Percentiles rank a stretch among this genome's conserved stretches.
These are phyloP conservation scores for Blastobasis lacticolella DNA, from an alignment of 2,888 invertebrate species.

Conservation along the genomic window DNA sequence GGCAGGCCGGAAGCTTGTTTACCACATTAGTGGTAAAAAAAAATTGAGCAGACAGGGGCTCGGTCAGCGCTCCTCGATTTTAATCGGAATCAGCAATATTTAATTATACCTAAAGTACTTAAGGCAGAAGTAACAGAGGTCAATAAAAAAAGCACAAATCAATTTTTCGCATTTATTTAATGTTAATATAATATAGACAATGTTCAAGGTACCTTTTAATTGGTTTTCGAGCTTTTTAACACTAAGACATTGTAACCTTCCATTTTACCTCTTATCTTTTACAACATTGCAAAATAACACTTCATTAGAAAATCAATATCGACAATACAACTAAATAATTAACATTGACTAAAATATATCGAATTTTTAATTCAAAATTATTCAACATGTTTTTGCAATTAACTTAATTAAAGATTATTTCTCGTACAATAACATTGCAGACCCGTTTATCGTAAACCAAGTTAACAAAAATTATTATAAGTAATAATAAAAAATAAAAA, in stretches of 20 bases:
- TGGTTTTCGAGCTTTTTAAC: conserved; percentile 70
- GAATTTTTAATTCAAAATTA: conserved; percentile 64
- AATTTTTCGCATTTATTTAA: conserved; percentile 69
- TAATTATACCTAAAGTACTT: no score
- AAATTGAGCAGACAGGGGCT: no score
- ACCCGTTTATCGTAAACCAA: conserved; percentile 69
- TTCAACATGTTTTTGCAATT: conserved; percentile 50
- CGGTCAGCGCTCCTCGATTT: no score
- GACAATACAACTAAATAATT: conserved; percentile 57
- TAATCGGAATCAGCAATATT: no score
- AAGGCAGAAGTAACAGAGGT: neutral
- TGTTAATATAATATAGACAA: conserved; percentile 75
- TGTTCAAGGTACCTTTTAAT: conserved; percentile 74
- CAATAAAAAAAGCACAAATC: conserved; percentile 24
- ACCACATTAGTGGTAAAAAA: no score
- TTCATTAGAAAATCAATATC: conserved; percentile 57
- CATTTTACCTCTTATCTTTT: conserved; percentile 58
- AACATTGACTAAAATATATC: conserved; percentile 70
- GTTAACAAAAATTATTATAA: conserved; percentile 52
- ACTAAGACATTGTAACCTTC: conserved; percentile 68
- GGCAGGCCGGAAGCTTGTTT: no score
- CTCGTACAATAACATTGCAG: conserved; percentile 64
- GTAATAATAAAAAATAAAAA: conserved; percentile 59
- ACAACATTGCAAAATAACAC: conserved; percentile 69
- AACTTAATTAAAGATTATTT: conserved; percentile 55